phyloP scores from a whole-genome alignment of 2,888 invertebrate genomes.

The Onchidella celtica region DNA sequence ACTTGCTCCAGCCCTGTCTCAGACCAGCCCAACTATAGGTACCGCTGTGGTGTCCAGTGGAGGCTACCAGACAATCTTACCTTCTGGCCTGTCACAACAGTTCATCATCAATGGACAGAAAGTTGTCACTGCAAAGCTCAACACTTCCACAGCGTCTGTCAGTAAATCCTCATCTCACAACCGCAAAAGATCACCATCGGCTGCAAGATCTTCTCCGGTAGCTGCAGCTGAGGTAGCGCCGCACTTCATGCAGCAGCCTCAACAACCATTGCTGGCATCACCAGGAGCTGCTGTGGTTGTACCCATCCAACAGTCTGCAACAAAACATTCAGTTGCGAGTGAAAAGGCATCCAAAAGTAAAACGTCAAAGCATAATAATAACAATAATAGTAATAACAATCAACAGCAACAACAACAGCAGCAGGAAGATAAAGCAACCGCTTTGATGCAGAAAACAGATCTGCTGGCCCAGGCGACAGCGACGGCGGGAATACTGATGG shows the following conservation, averaged over 20 bases:
- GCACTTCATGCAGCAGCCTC: constrained; percentile 32
- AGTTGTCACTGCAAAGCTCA: constrained; percentile 24
- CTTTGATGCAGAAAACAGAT: constrained; percentile 32
- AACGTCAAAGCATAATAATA: constrained; percentile 17
- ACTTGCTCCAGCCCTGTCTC: constrained; percentile 34
- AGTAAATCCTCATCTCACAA: constrained; percentile 29
- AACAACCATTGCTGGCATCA: constrained; percentile 15
- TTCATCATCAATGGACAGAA: constrained; percentile 42
- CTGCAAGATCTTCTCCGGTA: constrained; percentile 42
- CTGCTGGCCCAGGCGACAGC: constrained; percentile 49
- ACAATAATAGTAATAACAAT: neutral
- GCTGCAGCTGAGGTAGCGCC: constrained; percentile 32
- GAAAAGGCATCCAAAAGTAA: constrained; percentile 35
- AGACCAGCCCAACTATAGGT: constrained; percentile 28
- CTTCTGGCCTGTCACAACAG: constrained; percentile 34
- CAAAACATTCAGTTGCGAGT: neutral
- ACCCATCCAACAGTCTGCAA: neutral
- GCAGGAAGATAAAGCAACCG: constrained; percentile 1
- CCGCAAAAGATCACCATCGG: constrained; percentile 39
- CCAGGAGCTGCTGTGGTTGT: constrained; percentile 17
- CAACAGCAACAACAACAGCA: constrained; percentile 29
- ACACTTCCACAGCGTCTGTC: neutral
- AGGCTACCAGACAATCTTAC: constrained; percentile 37
- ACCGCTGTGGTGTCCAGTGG: neutral
- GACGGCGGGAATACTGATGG: constrained; percentile 49